Percentiles rank a stretch among this genome's conserved stretches.
phyloP scores from a whole-genome alignment of 2,888 invertebrate species.

The Cheilosia vulpina region DNA sequence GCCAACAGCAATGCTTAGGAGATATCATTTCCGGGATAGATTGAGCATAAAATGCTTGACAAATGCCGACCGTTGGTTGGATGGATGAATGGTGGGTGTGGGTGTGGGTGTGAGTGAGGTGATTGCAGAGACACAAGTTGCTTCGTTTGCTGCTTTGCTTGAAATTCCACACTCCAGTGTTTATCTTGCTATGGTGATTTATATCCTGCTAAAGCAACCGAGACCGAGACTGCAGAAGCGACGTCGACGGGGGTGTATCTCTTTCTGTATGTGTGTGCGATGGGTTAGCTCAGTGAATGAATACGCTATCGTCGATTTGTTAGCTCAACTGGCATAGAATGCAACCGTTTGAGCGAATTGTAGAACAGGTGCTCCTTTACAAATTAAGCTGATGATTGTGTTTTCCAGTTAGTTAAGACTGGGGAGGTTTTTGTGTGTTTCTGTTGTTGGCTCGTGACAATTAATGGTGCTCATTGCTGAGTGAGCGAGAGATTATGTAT shows the following conservation, averaged over 20 bases:
- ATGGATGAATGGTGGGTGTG: slow-evolving; percentile 23
- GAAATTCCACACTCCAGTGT: slow-evolving; percentile 38
- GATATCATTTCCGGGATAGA: slow-evolving; percentile 62
- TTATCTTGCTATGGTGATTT: slow-evolving; percentile 48
- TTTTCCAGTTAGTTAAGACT: slow-evolving; percentile 46
- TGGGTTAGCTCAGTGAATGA: slow-evolving; percentile 43
- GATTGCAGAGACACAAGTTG: slow-evolving; percentile 53
- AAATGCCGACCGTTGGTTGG: slow-evolving; percentile 50
- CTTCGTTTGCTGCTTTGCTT: slow-evolving; percentile 30
- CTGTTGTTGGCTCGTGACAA: slow-evolving; percentile 33
- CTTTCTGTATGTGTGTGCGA: background rate
- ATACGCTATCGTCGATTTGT: slow-evolving; percentile 58
- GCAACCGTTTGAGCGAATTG: slow-evolving; percentile 56
- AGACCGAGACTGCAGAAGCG: slow-evolving; percentile 22
- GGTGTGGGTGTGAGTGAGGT: slow-evolving; percentile 12
- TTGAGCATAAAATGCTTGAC: slow-evolving; percentile 67
- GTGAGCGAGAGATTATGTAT: background rate
- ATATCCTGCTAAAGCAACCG: slow-evolving; percentile 45
- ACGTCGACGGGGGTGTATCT: background rate
- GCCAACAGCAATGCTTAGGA: slow-evolving; percentile 37
- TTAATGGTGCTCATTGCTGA: slow-evolving; percentile 45
- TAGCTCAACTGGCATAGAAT: slow-evolving; percentile 36
- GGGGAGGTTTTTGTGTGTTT: background rate
- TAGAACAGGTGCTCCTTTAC: slow-evolving; percentile 57
- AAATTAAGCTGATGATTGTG: slow-evolving; percentile 63